A percentile compares a stretch with the other conserved stretches of the same genome.
Evolutionary conservation across 2,888 invertebrate species (phyloP).

Genomic region (Tryphoninae sp.): DNA sequence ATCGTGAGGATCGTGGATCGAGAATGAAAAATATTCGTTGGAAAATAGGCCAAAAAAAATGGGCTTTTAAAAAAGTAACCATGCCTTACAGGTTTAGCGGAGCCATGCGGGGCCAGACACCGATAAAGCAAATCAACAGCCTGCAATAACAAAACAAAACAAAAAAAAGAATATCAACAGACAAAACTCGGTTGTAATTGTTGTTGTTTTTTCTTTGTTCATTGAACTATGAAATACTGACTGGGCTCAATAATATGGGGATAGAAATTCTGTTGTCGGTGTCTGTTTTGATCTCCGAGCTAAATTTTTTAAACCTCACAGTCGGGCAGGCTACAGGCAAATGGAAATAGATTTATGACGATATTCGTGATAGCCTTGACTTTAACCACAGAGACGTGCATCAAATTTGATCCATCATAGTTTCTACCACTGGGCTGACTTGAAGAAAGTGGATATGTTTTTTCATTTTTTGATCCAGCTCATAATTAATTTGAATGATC

Average conservation of each 20-base stretch:
- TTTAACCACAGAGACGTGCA: too few relatives aligned
- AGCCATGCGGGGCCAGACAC: constrained; percentile 81
- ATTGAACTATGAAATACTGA: constrained; percentile 19
- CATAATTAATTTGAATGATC: too few relatives aligned
- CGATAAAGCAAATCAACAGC: constrained; percentile 81
- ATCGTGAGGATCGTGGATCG: not conserved
- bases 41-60: not conserved
- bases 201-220: constrained; percentile 31
- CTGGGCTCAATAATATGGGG: constrained; percentile 31
- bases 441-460: too few relatives aligned
- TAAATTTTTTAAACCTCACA: not conserved
- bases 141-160: constrained; percentile 80
- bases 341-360: constrained; percentile 1
- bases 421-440: too few relatives aligned
- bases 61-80: constrained; percentile 76
- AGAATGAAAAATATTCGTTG: not conserved
- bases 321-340: not conserved
- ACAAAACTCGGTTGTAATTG: constrained; percentile 53
- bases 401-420: too few relatives aligned
- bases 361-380: not conserved
- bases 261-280: constrained; percentile 51
- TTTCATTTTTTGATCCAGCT: too few relatives aligned
- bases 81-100: constrained; percentile 81
- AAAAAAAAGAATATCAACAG: constrained; percentile 80
- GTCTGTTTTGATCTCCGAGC: constrained; percentile 66